Percentiles rank a stretch among this genome's conserved stretches.
Evolutionary conservation across 2,797 vertebrate species (phyloP).

Genomic region (Danio choprae): DNA sequence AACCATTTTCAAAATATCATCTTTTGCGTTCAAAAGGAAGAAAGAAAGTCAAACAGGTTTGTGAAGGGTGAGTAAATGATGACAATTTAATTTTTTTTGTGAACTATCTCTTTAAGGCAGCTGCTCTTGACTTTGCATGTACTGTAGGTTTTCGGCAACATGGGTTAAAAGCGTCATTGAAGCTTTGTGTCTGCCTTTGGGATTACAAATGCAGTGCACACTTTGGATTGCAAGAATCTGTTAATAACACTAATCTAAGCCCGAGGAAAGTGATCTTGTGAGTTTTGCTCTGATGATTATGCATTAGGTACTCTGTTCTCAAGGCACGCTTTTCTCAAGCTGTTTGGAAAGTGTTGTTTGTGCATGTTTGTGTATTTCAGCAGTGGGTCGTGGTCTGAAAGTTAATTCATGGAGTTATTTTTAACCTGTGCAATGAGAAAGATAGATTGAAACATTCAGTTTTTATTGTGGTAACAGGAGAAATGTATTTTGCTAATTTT

Average conservation of each 20-base stretch:
- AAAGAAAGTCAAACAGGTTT: too few relatives aligned
- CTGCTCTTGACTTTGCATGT: neutral
- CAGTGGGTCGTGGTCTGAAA: neutral
- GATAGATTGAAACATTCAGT: neutral
- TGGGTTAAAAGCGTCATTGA: neutral
- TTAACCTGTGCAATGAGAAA: neutral
- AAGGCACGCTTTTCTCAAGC: neutral
- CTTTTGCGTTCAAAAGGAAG: too few relatives aligned
- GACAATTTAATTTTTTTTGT: too few relatives aligned
- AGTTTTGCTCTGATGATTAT: conserved; percentile 34
- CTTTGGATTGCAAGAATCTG: conserved; percentile 13
- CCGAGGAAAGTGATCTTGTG: conserved; percentile 26
- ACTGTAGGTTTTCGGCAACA: conserved; percentile 3
- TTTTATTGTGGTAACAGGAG: neutral
- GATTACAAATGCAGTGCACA: conserved; percentile 24
- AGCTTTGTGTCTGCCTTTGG: neutral
- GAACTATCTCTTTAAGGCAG: neutral
- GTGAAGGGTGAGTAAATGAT: too few relatives aligned
- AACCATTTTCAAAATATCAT: too few relatives aligned
- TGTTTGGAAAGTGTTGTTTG: neutral
- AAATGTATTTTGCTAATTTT: neutral
- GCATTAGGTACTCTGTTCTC: conserved; percentile 20
- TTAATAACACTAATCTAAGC: conserved; percentile 26
- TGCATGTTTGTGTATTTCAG: conserved; percentile 3
- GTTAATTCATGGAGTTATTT: neutral